Evolutionary conservation across 2,888 invertebrate genomes (phyloP), one percentile per base, ranked within the genome.

Genomic region (Sylvicola fuscatus): DNA sequence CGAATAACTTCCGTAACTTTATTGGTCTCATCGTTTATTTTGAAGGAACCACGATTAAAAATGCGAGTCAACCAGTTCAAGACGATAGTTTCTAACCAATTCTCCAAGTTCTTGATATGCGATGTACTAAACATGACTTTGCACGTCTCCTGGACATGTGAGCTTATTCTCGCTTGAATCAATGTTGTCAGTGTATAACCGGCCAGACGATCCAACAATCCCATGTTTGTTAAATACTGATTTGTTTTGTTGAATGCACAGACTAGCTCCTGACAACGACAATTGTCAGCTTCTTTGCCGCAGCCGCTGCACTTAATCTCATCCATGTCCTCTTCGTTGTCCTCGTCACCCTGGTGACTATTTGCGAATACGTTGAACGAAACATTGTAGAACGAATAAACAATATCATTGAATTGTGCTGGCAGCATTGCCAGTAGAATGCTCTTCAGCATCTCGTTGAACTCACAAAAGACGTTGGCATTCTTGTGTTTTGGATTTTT

Each of bases 41-140:
- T 65, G 3, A 68, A 65, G 12, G 68, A 67, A 13, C 72, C 72
- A 27, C 66, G 69, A 43, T 72, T 72, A 46, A 84, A 92, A 43
- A 92, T 79, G 46, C 79, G 68, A 16, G 72, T 74, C 16, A 93
- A 54, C 92, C 92, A 93, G 16, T 74, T 73, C 54, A 90, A 70
- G 0, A 92, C 80, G 34, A 82, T 77, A 10, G 72, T 74, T 42
- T 86, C 75, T 2, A 93, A 64, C 92, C 92, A 93, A 71, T 80
- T 50, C 60, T 86, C 79, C 13, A 92, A 60, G 36, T 66, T 64
- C n/a, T 63, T 61, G 35, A 90, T 65, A 48, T 83, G 83, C 4
- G 83, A 79, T 14, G 72, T 68, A 60, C 90, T 83, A 61, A 86
- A 90, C 46, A 78, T 80, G 21, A 83, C 84, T 46, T 81, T 78